Evolutionary conservation across 2,113 vertebrate genomes (phyloP).

Genomic region (Gymnogyps californianus): DNA sequence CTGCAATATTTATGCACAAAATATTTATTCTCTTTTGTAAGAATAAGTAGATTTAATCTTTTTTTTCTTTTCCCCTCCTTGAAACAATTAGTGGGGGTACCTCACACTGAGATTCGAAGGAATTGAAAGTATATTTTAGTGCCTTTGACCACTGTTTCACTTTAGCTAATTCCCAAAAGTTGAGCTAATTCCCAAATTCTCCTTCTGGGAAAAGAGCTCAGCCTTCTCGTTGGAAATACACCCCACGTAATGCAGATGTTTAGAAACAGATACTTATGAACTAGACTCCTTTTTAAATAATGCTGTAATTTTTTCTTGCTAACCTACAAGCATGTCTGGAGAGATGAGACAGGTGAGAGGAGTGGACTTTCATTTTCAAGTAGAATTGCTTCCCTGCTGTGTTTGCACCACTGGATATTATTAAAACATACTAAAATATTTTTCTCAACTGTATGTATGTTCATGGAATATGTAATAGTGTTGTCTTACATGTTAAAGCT

Average conservation of each 20-base stretch:
- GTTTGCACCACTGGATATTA: not conserved
- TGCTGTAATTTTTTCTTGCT: not conserved
- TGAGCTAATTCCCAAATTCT: not conserved
- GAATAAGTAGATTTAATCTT: not conserved
- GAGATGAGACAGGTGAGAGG: not conserved
- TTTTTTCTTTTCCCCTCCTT: not conserved
- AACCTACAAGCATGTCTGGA: not conserved
- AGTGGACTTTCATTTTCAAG: not conserved
- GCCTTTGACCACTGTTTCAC: not conserved
- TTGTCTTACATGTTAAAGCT: not conserved
- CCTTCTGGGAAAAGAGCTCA: not conserved
- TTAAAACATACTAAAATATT: not conserved
- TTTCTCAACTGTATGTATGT: not conserved
- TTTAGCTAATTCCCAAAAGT: not conserved
- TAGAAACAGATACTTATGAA: not conserved
- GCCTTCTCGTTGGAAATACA: not conserved
- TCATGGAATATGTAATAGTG: not conserved
- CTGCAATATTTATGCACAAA: not conserved
- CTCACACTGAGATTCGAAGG: not conserved
- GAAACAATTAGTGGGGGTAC: not conserved
- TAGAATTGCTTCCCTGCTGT: not conserved
- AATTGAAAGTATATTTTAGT: not conserved
- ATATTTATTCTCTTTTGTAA: not conserved
- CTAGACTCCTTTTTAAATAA: not conserved
- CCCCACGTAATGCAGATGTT: not conserved